Base-by-base conservation (phyloP, 2,113 vertebrate genomes). In the Connochaetes taurinus region DNA sequence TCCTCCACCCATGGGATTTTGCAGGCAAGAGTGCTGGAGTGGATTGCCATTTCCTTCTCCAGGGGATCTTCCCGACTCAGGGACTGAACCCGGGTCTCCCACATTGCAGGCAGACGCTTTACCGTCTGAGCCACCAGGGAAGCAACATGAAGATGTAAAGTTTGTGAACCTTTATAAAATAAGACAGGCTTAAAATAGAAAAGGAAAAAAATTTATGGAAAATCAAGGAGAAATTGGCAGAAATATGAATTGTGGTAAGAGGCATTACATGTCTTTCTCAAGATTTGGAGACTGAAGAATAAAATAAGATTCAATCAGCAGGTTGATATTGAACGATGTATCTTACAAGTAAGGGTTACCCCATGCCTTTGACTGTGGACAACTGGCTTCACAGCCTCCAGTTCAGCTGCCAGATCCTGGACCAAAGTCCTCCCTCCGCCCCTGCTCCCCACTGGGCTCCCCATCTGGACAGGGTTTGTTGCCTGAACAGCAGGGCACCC, bases 291-390 rank as follows among this genome's bases (percentile, higher is more conserved):
- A 89, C 27, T 78, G 50, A 57, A 95, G 78, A 76, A 31, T 62
- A 71, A 89, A 94, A 31, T 33, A 58, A 81, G 15, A 21, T 43
- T 45, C 67, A 90, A 21, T 80, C 10, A 8, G n/a, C 13, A 67
- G 67, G 43, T 27, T 85, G 40, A 36, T 62, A 47, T 2, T 74
- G 27, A 60, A 74, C 14, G 87, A 83, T n/a, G 29, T 11, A 62
- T 84, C 45, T 88, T 55, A 80, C 5, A 87, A 78, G 47, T 27
- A 78, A 55, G 55, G 25, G 60, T 40, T 50, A n/a, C 7, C 2
- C 45, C 62, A 50, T 98, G 97, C 98, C 95, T 98, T 98, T 94
- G 91, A 94, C 92, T 96, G 81, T 13, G 31, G 91, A 97, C 78
- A 84, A 94, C 40, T 29, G 92, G 95, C 96, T 87, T 76, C 81